Evolutionary conservation across 2,113 vertebrate genomes (phyloP).

Genomic region (Propithecus coquereli): DNA sequence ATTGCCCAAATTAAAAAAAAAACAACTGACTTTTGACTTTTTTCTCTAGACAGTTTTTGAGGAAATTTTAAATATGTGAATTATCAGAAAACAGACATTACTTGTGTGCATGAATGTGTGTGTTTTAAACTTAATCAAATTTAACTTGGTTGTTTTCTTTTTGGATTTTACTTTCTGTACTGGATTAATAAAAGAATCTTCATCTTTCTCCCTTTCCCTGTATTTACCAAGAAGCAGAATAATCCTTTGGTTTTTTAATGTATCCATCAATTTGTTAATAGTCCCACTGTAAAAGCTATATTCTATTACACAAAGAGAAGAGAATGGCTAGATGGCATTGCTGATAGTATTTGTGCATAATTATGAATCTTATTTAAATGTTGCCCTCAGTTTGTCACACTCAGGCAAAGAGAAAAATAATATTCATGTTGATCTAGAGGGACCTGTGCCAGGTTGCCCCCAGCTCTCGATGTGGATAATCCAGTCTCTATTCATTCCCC

Average conservation of each 20-base stretch:
- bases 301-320: background rate
- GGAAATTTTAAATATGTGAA: background rate
- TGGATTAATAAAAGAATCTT: background rate
- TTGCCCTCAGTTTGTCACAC: background rate
- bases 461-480: background rate
- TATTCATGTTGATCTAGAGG: background rate
- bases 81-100: background rate
- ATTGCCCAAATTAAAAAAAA: background rate
- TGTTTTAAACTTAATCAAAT: background rate
- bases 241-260: background rate
- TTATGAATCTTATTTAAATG: background rate
- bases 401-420: background rate
- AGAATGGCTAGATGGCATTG: background rate
- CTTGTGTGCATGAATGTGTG: background rate
- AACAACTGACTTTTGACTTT: background rate
- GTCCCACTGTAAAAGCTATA: background rate
- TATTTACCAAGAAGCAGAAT: background rate
- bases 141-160: slow-evolving; percentile 4
- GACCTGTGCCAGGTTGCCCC: background rate
- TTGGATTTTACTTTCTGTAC: background rate
- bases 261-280: background rate
- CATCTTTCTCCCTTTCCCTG: background rate
- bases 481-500: background rate
- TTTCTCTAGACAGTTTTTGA: background rate
- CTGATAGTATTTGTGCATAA: background rate